phyloP scores from a whole-genome alignment of 2,113 vertebrate genomes.

The Callorhinus ursinus region DNA sequence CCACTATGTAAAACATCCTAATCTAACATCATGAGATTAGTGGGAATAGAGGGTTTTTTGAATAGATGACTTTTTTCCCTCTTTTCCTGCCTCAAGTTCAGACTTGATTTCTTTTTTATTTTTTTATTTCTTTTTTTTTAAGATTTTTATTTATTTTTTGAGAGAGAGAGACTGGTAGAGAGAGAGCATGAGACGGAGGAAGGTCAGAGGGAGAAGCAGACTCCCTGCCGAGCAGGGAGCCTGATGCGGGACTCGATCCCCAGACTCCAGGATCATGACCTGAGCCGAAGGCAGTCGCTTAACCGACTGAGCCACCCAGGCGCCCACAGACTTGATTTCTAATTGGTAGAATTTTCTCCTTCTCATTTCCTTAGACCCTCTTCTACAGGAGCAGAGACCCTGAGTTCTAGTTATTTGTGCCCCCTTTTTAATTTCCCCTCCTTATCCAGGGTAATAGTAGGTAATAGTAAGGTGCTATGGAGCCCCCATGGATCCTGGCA shows the following conservation, averaged over 20 bases:
- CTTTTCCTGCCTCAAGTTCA: background rate
- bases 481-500: background rate
- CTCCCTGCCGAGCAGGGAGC: too few relatives aligned
- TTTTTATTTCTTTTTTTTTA: too few relatives aligned
- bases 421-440: background rate
- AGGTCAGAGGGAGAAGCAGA: too few relatives aligned
- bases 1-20: background rate
- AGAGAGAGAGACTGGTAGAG: too few relatives aligned
- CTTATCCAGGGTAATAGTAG: background rate
- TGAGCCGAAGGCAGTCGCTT: too few relatives aligned
- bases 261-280: too few relatives aligned
- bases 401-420: background rate
- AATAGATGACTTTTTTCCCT: background rate
- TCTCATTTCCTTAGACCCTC: background rate
- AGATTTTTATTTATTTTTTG: too few relatives aligned
- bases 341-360: background rate
- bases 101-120: constrained; percentile 1
- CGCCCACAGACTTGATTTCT: constrained; percentile 15
- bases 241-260: too few relatives aligned
- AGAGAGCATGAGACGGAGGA: too few relatives aligned
- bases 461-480: background rate
- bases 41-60: background rate
- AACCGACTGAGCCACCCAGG: too few relatives aligned
- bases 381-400: background rate
- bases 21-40: background rate